These are phyloP conservation scores for Sebastes miniatus DNA, from an alignment of 2,797 vertebrate species.

Conservation along the genomic window DNA sequence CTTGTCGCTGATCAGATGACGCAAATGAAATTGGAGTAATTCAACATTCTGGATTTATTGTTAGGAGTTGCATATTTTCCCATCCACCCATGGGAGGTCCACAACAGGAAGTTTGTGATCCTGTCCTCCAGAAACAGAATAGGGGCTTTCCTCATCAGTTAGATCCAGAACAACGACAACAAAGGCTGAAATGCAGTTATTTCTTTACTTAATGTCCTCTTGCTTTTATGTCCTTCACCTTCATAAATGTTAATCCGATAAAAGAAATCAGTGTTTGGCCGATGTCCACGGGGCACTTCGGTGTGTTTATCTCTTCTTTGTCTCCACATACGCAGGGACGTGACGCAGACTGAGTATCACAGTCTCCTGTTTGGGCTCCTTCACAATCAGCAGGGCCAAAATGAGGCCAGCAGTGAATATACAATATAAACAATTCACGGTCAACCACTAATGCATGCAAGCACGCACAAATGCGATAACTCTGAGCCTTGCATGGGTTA, in stretches of 20 bases:
- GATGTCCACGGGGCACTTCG: background rate
- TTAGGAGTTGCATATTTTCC: conserved; percentile 14
- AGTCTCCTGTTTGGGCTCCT: conserved; percentile 38
- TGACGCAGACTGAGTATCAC: conserved; percentile 18
- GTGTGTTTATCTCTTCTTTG: conserved; percentile 20
- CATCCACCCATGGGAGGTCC: conserved; percentile 30
- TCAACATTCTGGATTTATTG: conserved; percentile 28
- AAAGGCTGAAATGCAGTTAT: background rate
- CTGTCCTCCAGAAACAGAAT: conserved; percentile 9
- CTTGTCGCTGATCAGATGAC: conserved; percentile 39
- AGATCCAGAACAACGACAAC: conserved; percentile 1
- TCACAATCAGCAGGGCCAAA: conserved; percentile 28
- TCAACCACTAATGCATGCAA: background rate
- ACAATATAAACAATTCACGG: conserved; percentile 19
- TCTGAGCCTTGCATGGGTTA: background rate
- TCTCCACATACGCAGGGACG: conserved; percentile 2
- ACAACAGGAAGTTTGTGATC: conserved; percentile 36
- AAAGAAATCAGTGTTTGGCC: conserved; percentile 20
- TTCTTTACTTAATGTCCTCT: background rate
- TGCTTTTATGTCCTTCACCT: background rate
- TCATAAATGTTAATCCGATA: background rate
- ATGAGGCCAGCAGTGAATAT: conserved; percentile 17
- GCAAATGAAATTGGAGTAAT: conserved; percentile 7
- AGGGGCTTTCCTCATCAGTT: background rate
- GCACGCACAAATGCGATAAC: conserved; percentile 4